Evolutionary conservation across 2,113 vertebrate species (phyloP).

Genomic region (Burhinus oedicnemus): DNA sequence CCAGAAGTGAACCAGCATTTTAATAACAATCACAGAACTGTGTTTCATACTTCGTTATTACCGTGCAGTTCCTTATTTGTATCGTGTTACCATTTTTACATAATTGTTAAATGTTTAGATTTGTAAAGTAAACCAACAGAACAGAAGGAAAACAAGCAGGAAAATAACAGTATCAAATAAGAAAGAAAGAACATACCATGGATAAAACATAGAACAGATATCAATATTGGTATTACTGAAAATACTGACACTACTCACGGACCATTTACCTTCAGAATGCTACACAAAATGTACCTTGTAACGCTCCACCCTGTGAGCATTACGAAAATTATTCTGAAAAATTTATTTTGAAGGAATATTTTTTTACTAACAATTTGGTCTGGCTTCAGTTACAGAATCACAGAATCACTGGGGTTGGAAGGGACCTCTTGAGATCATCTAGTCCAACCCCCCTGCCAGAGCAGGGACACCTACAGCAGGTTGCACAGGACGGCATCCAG

Average conservation of each 20-base stretch:
- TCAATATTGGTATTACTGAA: not conserved
- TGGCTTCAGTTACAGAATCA: not conserved
- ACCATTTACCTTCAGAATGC: not conserved
- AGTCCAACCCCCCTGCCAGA: too few species aligned
- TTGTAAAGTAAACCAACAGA: not conserved
- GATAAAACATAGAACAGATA: not conserved
- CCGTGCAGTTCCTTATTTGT: not conserved
- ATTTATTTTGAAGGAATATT: not conserved
- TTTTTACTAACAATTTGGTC: not conserved
- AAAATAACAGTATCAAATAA: not conserved
- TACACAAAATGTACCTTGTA: not conserved
- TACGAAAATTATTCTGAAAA: not conserved
- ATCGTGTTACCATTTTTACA: rapidly evolving
- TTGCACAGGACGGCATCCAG: too few species aligned
- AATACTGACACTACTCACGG: not conserved
- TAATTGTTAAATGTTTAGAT: not conserved
- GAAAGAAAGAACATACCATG: not conserved
- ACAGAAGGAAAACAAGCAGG: not conserved
- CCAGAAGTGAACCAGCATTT: not conserved
- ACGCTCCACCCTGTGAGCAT: not conserved
- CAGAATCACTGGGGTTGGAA: too few species aligned
- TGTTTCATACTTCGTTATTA: not conserved
- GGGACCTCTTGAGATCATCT: too few species aligned
- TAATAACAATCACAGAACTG: not conserved
- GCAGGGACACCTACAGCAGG: too few species aligned